A percentile compares a stretch with the other conserved stretches of the same genome.
Evolutionary conservation across 2,113 vertebrate genomes (phyloP).

Genomic region (Camarhynchus parvulus): DNA sequence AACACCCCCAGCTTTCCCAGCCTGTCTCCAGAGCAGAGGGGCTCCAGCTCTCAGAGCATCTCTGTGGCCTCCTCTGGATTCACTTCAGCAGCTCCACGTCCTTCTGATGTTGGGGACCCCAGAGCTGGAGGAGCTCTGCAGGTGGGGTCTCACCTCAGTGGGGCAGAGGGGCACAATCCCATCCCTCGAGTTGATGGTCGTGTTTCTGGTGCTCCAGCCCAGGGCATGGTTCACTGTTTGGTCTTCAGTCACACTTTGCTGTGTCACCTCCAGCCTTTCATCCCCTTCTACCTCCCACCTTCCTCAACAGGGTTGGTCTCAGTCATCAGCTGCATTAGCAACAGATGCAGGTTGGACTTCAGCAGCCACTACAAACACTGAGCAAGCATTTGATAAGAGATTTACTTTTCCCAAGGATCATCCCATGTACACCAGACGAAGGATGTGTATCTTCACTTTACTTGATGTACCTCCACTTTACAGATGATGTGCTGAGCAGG

Average conservation of each 20-base stretch:
- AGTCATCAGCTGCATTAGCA: neutral
- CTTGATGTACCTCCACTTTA: neutral
- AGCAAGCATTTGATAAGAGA: neutral
- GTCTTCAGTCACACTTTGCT: neutral
- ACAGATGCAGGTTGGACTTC: neutral
- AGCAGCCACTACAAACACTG: neutral
- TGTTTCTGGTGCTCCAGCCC: neutral
- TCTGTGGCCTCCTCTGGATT: neutral
- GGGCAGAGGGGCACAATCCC: neutral
- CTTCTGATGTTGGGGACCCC: neutral
- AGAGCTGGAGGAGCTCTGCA: neutral
- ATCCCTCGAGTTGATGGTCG: neutral
- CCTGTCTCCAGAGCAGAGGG: neutral
- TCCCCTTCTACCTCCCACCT: neutral
- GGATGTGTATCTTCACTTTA: neutral
- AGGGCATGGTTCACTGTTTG: neutral
- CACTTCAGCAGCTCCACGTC: rapidly evolving
- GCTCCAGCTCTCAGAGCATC: neutral
- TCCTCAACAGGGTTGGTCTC: neutral
- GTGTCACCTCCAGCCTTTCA: neutral
- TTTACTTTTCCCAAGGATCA: neutral
- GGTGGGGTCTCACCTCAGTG: neutral
- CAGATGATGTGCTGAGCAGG: neutral
- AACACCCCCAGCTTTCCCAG: neutral
- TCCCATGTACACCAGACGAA: neutral